phyloP scores from a whole-genome alignment of 2,113 vertebrate species.

The Plotosus lineatus region DNA sequence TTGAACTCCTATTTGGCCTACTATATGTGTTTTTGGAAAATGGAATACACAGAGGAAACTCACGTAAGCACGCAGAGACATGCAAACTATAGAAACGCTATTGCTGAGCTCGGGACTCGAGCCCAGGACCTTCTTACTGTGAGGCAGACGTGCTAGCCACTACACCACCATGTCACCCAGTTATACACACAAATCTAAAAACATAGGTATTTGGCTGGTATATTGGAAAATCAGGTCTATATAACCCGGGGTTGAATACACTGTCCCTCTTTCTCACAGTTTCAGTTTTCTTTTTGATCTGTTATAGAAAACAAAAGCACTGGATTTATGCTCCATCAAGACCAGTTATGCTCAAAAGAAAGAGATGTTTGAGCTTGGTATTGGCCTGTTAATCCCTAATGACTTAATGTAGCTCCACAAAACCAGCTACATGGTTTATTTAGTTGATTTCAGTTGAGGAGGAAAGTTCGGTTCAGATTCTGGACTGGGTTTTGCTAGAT shows the following conservation, averaged over 20 bases:
- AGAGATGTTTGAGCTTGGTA: conserved; percentile 9
- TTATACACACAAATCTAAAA: neutral
- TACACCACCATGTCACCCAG: no score
- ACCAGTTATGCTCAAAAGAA: neutral
- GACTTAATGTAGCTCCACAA: neutral
- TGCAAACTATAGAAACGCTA: no score
- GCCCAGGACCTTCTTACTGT: no score
- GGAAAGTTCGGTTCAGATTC: neutral
- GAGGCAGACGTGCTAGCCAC: no score
- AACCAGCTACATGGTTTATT: conserved; percentile 17
- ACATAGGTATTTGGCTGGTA: neutral
- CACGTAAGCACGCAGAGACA: no score
- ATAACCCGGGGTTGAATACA: neutral
- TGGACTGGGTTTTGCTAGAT: neutral
- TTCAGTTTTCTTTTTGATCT: neutral
- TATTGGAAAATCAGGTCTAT: neutral
- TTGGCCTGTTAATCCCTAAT: conserved; percentile 25
- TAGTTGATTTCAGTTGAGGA: neutral
- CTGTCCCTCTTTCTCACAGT: neutral
- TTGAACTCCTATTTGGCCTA: no score
- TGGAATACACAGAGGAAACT: no score
- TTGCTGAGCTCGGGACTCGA: no score
- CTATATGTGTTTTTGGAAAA: no score
- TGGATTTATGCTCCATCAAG: conserved; percentile 24
- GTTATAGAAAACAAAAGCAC: neutral